A percentile compares a stretch with the other conserved stretches of the same genome.
Evolutionary conservation across 2,888 invertebrate genomes (phyloP).

Genomic region (Eupithecia centaureata): DNA sequence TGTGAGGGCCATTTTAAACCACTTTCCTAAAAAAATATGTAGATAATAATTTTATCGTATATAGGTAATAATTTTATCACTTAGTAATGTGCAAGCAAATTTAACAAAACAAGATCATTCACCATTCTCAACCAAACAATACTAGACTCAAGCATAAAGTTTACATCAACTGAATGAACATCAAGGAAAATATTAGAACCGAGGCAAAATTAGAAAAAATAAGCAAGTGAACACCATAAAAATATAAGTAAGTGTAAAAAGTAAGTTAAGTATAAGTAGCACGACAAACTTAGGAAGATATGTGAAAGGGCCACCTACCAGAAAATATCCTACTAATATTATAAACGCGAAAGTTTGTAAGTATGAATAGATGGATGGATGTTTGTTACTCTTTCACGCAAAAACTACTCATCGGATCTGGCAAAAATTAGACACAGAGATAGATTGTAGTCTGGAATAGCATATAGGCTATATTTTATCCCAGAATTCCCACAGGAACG

Average conservation of each 20-base stretch:
- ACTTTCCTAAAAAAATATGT: not conserved
- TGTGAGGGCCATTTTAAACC: constrained; percentile 7
- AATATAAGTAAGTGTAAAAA: too few species aligned
- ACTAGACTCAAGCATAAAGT: not conserved
- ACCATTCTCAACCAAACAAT: not conserved
- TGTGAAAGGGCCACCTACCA: not conserved
- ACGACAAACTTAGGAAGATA: not conserved
- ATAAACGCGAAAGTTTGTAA: too few species aligned
- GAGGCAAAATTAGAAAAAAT: not conserved
- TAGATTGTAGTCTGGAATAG: too few species aligned
- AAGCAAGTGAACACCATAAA: not conserved
- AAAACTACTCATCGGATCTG: too few species aligned
- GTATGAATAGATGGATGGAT: too few species aligned
- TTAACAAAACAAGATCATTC: not conserved
- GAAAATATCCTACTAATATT: too few species aligned
- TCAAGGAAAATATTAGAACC: not conserved
- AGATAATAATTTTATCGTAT: not conserved
- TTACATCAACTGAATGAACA: too few species aligned
- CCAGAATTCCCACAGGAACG: too few species aligned
- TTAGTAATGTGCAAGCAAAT: not conserved
- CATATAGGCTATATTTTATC: too few species aligned
- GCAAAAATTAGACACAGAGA: too few species aligned
- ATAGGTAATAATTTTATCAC: not conserved
- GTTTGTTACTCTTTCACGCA: too few species aligned
- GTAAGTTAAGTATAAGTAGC: too few species aligned